phyloP scores from a whole-genome alignment of 2,888 invertebrate species.

The Heliconius cydno region DNA sequence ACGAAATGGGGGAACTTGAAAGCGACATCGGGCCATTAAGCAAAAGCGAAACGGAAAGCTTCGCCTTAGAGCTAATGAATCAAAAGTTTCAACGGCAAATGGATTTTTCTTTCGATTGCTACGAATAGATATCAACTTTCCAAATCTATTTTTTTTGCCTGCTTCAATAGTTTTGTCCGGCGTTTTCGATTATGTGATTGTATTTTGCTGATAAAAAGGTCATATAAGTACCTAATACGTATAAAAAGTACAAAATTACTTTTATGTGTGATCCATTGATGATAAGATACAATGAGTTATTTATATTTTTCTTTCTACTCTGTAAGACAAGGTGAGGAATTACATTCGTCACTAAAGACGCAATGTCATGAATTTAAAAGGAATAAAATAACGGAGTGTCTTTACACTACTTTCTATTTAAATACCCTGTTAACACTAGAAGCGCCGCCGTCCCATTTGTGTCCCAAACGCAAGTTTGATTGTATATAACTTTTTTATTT shows the following conservation, averaged over 20 bases:
- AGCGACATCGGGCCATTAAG: constrained; percentile 71
- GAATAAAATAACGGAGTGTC: too few relatives aligned
- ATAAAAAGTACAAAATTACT: neutral
- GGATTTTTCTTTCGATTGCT: constrained; percentile 44
- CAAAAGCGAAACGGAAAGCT: constrained; percentile 51
- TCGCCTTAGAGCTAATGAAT: constrained; percentile 62
- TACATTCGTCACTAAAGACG: neutral
- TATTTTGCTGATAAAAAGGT: constrained; percentile 18
- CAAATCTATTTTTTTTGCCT: constrained; percentile 36
- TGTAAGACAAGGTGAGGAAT: too few relatives aligned
- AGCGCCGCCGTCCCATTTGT: too few relatives aligned
- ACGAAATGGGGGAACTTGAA: constrained; percentile 70
- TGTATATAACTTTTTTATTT: too few relatives aligned
- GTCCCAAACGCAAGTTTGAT: too few relatives aligned
- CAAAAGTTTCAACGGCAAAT: constrained; percentile 57
- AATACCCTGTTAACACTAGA: too few relatives aligned
- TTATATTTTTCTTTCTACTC: too few relatives aligned
- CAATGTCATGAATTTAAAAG: neutral
- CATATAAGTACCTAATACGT: neutral
- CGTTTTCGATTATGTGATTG: constrained; percentile 33
- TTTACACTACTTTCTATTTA: too few relatives aligned
- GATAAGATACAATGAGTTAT: too few relatives aligned
- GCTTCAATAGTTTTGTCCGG: constrained; percentile 30
- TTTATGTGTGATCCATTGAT: too few relatives aligned
- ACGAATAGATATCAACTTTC: constrained; percentile 43